A percentile compares a stretch with the other conserved stretches of the same genome.
These are phyloP conservation scores for Suncus etruscus DNA, from an alignment of 2,113 vertebrate species.

Conservation along the genomic window DNA sequence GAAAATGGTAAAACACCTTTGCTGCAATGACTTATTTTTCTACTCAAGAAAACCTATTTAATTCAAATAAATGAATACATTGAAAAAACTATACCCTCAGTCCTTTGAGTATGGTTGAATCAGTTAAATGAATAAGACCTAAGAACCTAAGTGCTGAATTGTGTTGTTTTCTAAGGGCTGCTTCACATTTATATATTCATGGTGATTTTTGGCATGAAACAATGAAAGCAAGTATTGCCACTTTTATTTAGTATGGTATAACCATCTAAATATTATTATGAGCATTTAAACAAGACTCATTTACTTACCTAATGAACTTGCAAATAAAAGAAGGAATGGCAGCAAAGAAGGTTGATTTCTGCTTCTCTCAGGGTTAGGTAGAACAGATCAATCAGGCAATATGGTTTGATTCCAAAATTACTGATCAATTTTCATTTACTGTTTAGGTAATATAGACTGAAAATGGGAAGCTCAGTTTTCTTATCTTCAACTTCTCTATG, in stretches of 20 bases:
- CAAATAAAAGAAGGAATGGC: background rate
- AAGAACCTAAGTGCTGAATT: background rate
- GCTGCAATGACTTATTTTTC: background rate
- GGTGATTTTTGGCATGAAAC: background rate
- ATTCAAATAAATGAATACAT: conserved; percentile 40
- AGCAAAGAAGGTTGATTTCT: background rate
- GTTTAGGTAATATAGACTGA: background rate
- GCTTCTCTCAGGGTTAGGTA: background rate
- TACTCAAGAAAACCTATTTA: background rate
- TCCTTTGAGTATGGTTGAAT: background rate
- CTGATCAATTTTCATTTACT: background rate
- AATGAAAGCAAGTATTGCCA: background rate
- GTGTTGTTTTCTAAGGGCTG: conserved; percentile 5
- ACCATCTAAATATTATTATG: background rate
- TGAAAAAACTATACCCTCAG: background rate
- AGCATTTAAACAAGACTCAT: background rate
- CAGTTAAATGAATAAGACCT: conserved; percentile 25
- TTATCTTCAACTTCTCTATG: accelerated
- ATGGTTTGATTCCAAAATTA: background rate
- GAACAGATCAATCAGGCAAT: background rate
- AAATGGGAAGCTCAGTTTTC: background rate
- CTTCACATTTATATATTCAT: background rate
- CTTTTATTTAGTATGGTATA: background rate
- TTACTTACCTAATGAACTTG: background rate
- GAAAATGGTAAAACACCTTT: conserved; percentile 30